Evolutionary conservation across 2,113 vertebrate species (phyloP).

Genomic region (Falcunculus frontatus): DNA sequence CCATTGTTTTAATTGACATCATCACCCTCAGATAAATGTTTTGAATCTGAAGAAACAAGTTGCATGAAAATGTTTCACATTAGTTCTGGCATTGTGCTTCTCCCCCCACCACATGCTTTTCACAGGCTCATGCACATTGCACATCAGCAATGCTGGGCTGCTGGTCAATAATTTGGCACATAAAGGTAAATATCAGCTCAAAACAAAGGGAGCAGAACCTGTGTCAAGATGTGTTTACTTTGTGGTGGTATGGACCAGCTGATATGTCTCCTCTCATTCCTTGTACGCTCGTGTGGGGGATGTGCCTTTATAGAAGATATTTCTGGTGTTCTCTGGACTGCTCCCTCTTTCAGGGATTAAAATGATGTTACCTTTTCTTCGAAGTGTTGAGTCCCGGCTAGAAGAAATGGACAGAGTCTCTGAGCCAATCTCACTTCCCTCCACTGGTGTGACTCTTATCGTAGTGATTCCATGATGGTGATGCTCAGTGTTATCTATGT

Average conservation of each 20-base stretch:
- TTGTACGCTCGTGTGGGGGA: constrained; percentile 88
- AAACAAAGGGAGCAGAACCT: constrained; percentile 56
- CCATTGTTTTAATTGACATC: constrained; percentile 32
- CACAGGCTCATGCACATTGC: constrained; percentile 40
- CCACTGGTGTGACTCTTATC: constrained; percentile 91
- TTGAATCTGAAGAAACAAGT: constrained; percentile 52
- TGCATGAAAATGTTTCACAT: constrained; percentile 50
- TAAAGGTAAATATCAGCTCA: constrained; percentile 23
- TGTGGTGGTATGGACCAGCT: background rate
- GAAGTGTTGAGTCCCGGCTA: constrained; percentile 89
- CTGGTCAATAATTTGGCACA: constrained; percentile 54
- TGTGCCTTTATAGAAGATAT: constrained; percentile 98
- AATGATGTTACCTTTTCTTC: constrained; percentile 90
- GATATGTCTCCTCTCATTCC: constrained; percentile 71
- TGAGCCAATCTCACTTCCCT: constrained; percentile 81
- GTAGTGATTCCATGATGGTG: constrained; percentile 88
- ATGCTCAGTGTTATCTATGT: constrained; percentile 79
- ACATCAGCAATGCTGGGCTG: constrained; percentile 38
- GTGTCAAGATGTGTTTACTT: constrained; percentile 19
- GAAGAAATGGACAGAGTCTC: constrained; percentile 88
- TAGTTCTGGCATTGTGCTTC: constrained; percentile 76
- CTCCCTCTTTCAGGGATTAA: constrained; percentile 92
- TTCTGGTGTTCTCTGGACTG: constrained; percentile 92
- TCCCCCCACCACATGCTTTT: constrained; percentile 54
- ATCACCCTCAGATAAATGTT: constrained; percentile 26